phyloP scores from a whole-genome alignment of 2,113 vertebrate species.

The Lates calcarifer region DNA sequence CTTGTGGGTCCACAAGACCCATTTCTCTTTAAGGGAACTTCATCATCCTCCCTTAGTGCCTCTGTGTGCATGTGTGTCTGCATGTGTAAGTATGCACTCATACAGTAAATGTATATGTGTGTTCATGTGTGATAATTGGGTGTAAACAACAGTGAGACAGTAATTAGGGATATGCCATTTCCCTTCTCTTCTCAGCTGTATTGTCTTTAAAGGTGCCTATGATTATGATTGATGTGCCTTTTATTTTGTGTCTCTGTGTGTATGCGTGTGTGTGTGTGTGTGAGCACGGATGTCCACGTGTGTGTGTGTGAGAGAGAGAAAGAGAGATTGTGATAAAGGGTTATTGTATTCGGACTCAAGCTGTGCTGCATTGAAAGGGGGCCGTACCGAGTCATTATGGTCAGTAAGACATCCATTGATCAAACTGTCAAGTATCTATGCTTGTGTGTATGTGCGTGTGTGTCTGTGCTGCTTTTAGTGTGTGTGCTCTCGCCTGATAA shows the following conservation, averaged over 20 bases:
- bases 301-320: slow-evolving; percentile 32
- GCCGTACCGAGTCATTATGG: slow-evolving; percentile 75
- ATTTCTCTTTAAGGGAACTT: slow-evolving; percentile 36
- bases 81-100: background rate
- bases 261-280: slow-evolving; percentile 28
- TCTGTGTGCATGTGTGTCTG: slow-evolving; percentile 3
- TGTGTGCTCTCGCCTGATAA: slow-evolving; percentile 69
- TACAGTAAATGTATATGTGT: slow-evolving; percentile 36
- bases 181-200: slow-evolving; percentile 58
- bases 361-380: slow-evolving; percentile 72
- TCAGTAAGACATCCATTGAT: slow-evolving; percentile 79
- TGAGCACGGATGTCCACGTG: too few species aligned
- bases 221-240: slow-evolving; percentile 80
- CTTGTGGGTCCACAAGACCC: slow-evolving; percentile 31
- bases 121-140: slow-evolving; percentile 49
- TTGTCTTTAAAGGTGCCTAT: slow-evolving; percentile 82
- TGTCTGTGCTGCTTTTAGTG: slow-evolving; percentile 14
- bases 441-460: slow-evolving; percentile 32
- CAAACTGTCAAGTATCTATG: slow-evolving; percentile 76
- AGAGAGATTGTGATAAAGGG: slow-evolving; percentile 64
- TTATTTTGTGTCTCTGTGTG: slow-evolving; percentile 49
- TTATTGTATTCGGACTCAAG: slow-evolving; percentile 73
- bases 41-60: slow-evolving; percentile 25
- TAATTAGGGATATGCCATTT: slow-evolving; percentile 80
- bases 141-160: slow-evolving; percentile 64